Conservation (phyloP, 2,113 vertebrate genomes). For the Elephas maximus region DNA sequence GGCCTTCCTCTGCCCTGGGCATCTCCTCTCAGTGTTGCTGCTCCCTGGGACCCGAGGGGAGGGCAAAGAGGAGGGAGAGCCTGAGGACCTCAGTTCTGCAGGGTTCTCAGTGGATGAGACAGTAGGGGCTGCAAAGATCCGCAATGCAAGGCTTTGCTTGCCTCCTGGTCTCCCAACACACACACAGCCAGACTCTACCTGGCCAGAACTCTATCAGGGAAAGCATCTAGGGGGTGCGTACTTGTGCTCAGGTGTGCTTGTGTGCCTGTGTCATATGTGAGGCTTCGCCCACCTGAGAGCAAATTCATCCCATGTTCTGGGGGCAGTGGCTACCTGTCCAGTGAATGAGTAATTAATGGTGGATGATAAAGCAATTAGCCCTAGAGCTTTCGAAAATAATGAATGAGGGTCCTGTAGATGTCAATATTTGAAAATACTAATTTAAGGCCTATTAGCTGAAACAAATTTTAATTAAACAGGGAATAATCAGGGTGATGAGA, state of each 20-base stretch:
- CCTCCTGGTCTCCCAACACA: neutral
- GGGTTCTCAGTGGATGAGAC: neutral
- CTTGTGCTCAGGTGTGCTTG: rapidly evolving
- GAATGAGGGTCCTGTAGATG: constrained; percentile 86
- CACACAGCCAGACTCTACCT: neutral
- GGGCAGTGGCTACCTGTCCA: constrained; percentile 80
- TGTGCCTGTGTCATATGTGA: neutral
- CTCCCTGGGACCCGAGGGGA: neutral
- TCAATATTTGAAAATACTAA: constrained; percentile 86
- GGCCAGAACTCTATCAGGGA: neutral
- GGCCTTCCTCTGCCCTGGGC: neutral
- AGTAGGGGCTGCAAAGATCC: neutral
- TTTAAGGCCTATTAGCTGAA: constrained; percentile 86
- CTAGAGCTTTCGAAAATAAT: constrained; percentile 85
- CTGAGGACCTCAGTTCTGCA: rapidly evolving
- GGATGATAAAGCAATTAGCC: constrained; percentile 85
- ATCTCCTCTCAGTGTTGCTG: neutral
- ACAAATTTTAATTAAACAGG: constrained; percentile 87
- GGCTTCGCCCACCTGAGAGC: neutral
- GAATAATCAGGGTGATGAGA: constrained; percentile 84
- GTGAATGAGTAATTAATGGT: constrained; percentile 84
- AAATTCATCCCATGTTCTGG: constrained; percentile 57
- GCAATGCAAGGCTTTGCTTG: neutral
- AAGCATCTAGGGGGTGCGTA: neutral
- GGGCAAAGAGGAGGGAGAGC: neutral